Evolutionary conservation across 2,113 vertebrate species (phyloP).

Genomic region (Pollimyrus isidori): DNA sequence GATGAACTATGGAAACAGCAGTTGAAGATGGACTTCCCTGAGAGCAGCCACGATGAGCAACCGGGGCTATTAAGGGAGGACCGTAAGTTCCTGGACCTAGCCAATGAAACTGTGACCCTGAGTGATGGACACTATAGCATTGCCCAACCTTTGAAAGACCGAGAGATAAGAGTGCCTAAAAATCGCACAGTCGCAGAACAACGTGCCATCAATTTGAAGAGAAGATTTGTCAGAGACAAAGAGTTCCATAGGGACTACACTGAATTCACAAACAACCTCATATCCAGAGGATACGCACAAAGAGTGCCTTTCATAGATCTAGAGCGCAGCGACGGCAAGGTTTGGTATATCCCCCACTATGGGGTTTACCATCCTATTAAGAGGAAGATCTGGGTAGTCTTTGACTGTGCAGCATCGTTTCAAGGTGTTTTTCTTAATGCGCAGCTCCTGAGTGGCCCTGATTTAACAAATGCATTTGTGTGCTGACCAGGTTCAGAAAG

Average conservation of each 20-base stretch:
- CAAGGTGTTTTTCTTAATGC: neutral
- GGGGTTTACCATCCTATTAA: neutral
- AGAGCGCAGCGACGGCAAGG: neutral
- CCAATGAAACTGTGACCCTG: neutral
- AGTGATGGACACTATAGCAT: neutral
- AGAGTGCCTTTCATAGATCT: neutral
- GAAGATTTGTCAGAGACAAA: too few species aligned
- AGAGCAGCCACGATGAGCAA: neutral
- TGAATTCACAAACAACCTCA: neutral
- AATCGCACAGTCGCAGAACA: neutral
- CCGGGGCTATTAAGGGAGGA: neutral
- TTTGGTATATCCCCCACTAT: neutral
- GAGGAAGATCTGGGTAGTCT: neutral
- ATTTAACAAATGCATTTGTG: neutral
- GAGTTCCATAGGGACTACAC: neutral
- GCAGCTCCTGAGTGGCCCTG: neutral
- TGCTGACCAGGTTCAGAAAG: neutral
- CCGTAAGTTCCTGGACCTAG: neutral
- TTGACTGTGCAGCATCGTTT: neutral
- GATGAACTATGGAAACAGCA: neutral
- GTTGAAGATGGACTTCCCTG: neutral
- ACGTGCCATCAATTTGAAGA: too few species aligned
- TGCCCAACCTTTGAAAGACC: neutral
- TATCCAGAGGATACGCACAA: neutral
- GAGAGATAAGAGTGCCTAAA: neutral